Evolutionary conservation across 2,888 invertebrate species (phyloP), one percentile per base, ranked within the genome.

Genomic region (Tromatobia lineatoria): DNA sequence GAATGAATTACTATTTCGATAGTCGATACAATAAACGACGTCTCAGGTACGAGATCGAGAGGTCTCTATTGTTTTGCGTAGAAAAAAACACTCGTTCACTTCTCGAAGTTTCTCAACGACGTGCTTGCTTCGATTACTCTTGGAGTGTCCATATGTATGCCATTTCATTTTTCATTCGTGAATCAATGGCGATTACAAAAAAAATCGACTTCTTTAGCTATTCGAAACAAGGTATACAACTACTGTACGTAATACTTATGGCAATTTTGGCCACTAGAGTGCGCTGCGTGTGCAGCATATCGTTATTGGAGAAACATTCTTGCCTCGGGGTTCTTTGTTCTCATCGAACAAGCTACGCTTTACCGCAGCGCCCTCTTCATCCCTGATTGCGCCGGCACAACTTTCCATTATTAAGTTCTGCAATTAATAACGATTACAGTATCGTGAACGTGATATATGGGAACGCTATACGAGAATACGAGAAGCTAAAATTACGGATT

Each of bases 361-460:
- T 42, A 34, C 38, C 20, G 42, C 25, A 13, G 45, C 25, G 42
- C 42, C 66, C 67, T 67, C 25, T 47, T 47, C n/a, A 13, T 47
- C 18, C 67, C 20, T 3, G 52, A 38, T 13, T 23, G 38, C 45
- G 11, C 7, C 15, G 25, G 15, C 15, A 69, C 45, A 64, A 6
- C 23, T 66, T 71, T 71, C 64, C 76, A 76, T 77, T 73, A 73
- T 45, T 74, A 67, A 13, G 52, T 50, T n/a, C 23, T 52, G 73
- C 77, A 83, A 83, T 83, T 83, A 80, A 80, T 80, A 80, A 80
- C 76, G 76, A 83, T 83, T 83, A 83, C 76, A 34, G 71, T 54
- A 67, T 59, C 70, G 47, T 8, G 57, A 23, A 1, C 34, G 54
- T 13, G 38, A 50, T 64, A n/a, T 47, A 66, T 57, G 47, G n/a